A percentile compares a stretch with the other conserved stretches of the same genome.
phyloP scores from a whole-genome alignment of 1,140 invertebrate genomes.

The Lutraria rhynchaena region DNA sequence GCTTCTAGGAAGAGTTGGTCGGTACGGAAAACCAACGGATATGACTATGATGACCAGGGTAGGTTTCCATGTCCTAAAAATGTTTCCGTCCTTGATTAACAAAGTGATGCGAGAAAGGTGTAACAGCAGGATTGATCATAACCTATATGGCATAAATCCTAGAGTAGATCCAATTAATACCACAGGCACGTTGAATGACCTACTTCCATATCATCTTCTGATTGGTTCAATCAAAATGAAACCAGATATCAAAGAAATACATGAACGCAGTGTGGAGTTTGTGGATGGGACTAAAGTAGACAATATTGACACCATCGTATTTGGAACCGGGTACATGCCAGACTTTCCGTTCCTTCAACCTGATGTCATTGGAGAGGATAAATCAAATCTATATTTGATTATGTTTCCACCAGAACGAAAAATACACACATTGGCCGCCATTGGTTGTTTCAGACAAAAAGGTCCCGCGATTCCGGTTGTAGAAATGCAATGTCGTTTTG shows the following conservation, averaged over 20 bases:
- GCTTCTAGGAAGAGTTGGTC: not conserved
- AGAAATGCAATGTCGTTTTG: conserved; percentile 20
- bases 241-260: not conserved
- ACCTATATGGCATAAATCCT: conserved; percentile 9
- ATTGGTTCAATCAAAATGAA: conserved; percentile 31
- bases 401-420: conserved; percentile 22
- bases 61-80: not conserved
- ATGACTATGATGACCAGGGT: conserved; percentile 9
- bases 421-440: not conserved
- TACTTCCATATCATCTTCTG: conserved; percentile 5
- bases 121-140: conserved; percentile 19
- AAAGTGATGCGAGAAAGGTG: not conserved
- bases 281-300: not conserved
- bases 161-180: not conserved
- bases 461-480: not conserved
- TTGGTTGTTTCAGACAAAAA: conserved; percentile 29
- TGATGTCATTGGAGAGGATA: conserved; percentile 13
- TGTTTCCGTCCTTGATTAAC: conserved; percentile 8
- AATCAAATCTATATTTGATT: not conserved
- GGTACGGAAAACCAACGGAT: not conserved
- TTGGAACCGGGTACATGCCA: conserved; percentile 25
- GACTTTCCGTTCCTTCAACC: conserved; percentile 2
- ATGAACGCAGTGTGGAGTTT: not conserved
- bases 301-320: not conserved
- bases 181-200: not conserved